Conservation (phyloP, 1,140 invertebrate species). For the Lepidurus apus region DNA sequence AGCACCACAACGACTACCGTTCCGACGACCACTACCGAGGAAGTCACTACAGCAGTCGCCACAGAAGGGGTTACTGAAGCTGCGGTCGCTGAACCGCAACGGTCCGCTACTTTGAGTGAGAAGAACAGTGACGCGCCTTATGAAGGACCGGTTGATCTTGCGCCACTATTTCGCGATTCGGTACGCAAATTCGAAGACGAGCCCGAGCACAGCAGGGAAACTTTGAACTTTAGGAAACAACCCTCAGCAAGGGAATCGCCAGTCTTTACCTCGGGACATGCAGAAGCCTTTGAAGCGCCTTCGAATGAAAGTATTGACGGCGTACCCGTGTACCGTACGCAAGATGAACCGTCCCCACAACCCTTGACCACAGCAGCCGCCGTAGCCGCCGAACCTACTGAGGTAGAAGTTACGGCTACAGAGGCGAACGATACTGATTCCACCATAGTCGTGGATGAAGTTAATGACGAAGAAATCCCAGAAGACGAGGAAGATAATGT, state of each 20-base stretch:
- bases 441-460: background rate
- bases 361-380: background rate
- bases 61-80: background rate
- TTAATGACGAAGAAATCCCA: background rate
- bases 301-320: constrained; percentile 25
- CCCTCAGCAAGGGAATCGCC: background rate
- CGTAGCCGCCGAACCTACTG: background rate
- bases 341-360: background rate
- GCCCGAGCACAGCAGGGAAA: background rate
- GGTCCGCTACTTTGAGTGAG: background rate
- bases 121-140: background rate
- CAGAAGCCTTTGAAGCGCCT: background rate
- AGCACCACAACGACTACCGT: constrained; percentile 22
- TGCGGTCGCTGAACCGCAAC: background rate
- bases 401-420: background rate
- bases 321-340: constrained; percentile 9
- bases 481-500: background rate
- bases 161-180: background rate
- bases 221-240: constrained; percentile 21
- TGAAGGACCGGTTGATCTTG: background rate
- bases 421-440: background rate
- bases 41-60: background rate
- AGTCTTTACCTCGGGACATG: background rate
- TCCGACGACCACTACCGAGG: background rate
- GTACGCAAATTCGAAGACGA: background rate